Conservation (phyloP, 2,797 vertebrate species). For the Mormyrus proboscirostris region DNA sequence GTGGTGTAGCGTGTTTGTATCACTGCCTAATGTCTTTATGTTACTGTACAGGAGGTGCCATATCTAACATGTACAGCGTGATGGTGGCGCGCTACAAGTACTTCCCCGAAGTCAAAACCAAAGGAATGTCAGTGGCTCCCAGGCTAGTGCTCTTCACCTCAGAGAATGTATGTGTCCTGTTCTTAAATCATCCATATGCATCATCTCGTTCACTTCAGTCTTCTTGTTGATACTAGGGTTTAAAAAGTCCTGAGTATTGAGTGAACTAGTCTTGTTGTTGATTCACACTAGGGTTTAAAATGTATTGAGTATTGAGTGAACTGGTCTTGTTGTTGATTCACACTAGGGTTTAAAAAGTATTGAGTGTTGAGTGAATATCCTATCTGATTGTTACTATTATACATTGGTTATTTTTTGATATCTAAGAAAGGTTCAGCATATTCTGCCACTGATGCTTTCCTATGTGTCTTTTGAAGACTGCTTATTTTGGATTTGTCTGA, state of each 20-base stretch:
- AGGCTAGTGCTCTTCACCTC: constrained; percentile 93
- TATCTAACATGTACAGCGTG: constrained; percentile 98
- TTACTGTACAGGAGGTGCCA: constrained; percentile 74
- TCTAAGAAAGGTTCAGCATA: not conserved
- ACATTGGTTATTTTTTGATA: not conserved
- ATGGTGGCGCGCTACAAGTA: constrained; percentile 97
- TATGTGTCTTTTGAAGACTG: not conserved
- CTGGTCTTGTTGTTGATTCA: not conserved
- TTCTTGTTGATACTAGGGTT: not conserved
- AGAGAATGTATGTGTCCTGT: constrained; percentile 72
- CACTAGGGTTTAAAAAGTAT: not conserved
- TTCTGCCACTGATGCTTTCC: not conserved
- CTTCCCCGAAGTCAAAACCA: constrained; percentile 94
- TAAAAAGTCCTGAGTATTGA: not conserved
- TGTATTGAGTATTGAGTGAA: not conserved
- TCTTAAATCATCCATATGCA: not conserved
- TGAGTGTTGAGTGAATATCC: not conserved
- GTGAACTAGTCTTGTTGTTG: not conserved
- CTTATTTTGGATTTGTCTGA: not conserved
- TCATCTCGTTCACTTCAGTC: not conserved
- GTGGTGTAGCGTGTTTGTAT: not conserved
- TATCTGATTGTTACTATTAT: not conserved
- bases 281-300: not conserved
- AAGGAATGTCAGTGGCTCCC: constrained; percentile 91
- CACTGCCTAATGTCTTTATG: not conserved